Evolutionary conservation across 2,113 vertebrate genomes (phyloP).

Genomic region (Actinemys pallida): DNA sequence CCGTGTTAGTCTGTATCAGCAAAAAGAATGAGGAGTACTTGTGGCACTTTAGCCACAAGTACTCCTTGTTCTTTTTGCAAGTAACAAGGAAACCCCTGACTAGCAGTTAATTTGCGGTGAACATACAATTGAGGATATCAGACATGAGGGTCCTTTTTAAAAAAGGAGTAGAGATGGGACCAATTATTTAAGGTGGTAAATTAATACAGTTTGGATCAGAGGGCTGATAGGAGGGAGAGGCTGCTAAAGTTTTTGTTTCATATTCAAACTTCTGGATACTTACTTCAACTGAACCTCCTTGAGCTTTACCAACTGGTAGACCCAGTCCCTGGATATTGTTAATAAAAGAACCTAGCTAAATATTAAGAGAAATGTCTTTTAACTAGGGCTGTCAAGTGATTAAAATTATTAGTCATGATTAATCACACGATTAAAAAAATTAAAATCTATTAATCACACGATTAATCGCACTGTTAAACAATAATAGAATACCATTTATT

Average conservation of each 20-base stretch:
- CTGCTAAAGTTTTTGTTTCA: neutral
- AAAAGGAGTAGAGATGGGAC: neutral
- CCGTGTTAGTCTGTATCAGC: no score
- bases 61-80: neutral
- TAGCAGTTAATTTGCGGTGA: neutral
- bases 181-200: neutral
- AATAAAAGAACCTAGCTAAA: no score
- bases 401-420: no score
- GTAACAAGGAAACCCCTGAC: neutral
- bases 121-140: neutral
- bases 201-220: neutral
- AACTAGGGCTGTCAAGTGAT: neutral
- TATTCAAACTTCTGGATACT: neutral
- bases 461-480: no score
- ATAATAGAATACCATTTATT: no score
- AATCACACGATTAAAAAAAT: no score
- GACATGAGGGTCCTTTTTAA: neutral
- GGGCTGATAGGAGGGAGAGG: neutral
- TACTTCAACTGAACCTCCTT: accelerated
- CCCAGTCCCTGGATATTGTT: neutral
- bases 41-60: no score
- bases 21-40: no score
- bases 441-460: no score
- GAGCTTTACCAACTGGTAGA: neutral
- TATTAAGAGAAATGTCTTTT: neutral